These are phyloP conservation scores for Catharus fuscescens DNA, from an alignment of 2,113 vertebrate species.

Conservation along the genomic window DNA sequence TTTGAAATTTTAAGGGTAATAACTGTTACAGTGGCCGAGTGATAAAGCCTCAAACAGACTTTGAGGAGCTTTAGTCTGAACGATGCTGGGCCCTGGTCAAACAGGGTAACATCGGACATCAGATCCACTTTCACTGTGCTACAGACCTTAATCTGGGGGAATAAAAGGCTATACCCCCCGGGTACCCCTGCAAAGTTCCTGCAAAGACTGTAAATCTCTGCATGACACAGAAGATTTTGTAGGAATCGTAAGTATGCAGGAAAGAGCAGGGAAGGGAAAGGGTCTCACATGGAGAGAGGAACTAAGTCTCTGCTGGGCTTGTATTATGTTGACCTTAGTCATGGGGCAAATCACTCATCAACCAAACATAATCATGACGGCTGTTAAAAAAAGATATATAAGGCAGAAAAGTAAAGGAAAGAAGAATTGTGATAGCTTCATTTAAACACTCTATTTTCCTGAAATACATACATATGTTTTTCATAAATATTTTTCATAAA, in stretches of 20 bases:
- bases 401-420: not conserved
- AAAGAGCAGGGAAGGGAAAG: not conserved
- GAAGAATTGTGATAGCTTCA: not conserved
- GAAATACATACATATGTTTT: not conserved
- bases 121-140: not conserved
- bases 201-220: not conserved
- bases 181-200: fast-evolving
- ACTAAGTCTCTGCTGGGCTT: not conserved
- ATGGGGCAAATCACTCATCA: not conserved
- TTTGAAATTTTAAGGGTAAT: not conserved
- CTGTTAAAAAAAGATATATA: not conserved
- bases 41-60: not conserved
- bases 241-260: fast-evolving
- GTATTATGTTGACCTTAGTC: not conserved
- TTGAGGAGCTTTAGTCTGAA: not conserved
- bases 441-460: not conserved
- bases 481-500: not conserved
- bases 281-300: fast-evolving
- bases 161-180: fast-evolving
- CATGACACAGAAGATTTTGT: not conserved
- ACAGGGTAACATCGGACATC: not conserved
- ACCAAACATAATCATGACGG: not conserved
- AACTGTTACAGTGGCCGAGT: not conserved
- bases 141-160: not conserved
- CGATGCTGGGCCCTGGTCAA: not conserved